Conservation (phyloP, 1,140 invertebrate genomes). For the Tribolium madens region DNA sequence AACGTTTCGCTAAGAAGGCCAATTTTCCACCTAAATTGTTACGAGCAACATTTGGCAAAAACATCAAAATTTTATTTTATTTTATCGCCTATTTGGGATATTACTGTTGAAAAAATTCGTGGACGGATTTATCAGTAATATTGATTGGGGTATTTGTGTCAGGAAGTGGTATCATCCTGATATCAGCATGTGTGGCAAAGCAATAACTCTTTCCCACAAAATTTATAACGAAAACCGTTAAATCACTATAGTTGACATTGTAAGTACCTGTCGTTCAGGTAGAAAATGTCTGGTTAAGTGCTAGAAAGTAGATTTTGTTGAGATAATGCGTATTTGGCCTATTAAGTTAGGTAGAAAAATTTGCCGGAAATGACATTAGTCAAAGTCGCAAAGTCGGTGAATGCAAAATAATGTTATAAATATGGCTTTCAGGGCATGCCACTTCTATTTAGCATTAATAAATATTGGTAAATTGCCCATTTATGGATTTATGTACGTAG, state of each 20-base stretch:
- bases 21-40: no score
- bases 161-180: background rate
- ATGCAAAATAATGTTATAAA: conserved; percentile 11
- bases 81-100: no score
- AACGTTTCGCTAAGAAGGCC: no score
- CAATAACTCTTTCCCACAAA: background rate
- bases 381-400: background rate
- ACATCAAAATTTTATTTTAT: no score
- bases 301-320: conserved; percentile 3
- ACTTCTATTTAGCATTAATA: conserved; percentile 2
- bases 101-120: no score
- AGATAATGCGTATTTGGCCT: conserved; percentile 6
- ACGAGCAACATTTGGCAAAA: no score
- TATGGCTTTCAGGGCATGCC: background rate
- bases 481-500: conserved; percentile 23
- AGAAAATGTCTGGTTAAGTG: conserved; percentile 11
- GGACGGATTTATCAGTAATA: background rate
- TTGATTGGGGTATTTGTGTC: background rate
- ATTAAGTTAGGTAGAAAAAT: conserved; percentile 3
- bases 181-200: background rate
- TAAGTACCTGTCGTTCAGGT: background rate
- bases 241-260: background rate
- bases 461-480: conserved; percentile 23
- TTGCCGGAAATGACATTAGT: conserved; percentile 16
- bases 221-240: conserved; percentile 2